Percentiles rank a stretch among this genome's conserved stretches.
phyloP scores from a whole-genome alignment of 2,113 vertebrate species.

The Epinephelus fuscoguttatus region DNA sequence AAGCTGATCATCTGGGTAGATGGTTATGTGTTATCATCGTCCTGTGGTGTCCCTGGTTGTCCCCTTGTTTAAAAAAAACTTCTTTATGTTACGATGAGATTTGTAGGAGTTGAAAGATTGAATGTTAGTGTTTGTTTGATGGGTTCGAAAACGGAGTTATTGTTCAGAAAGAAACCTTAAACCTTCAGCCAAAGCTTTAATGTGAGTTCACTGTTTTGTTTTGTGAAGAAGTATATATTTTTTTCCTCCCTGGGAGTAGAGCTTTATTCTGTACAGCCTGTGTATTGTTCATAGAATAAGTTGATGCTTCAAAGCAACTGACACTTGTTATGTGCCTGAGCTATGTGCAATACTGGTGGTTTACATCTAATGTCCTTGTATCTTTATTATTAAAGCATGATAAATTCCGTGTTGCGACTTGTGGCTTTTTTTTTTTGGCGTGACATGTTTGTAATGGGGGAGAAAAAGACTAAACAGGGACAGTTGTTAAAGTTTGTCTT shows the following conservation, averaged over 20 bases:
- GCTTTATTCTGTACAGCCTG: constrained; percentile 74
- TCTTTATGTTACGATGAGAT: constrained; percentile 44
- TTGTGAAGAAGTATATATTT: constrained; percentile 56
- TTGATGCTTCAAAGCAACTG: constrained; percentile 71
- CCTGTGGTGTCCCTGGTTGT: constrained; percentile 58
- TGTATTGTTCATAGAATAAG: constrained; percentile 74
- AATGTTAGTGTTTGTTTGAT: constrained; percentile 54
- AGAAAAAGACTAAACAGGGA: neutral
- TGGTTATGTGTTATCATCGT: constrained; percentile 76
- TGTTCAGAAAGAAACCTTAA: constrained; percentile 72
- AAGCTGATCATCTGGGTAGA: constrained; percentile 81
- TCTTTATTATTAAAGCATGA: constrained; percentile 88
- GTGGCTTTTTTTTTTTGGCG: neutral
- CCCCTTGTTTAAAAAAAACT: constrained; percentile 25
- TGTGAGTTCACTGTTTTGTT: constrained; percentile 70
- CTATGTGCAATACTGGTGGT: constrained; percentile 84
- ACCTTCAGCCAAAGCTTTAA: constrained; percentile 84
- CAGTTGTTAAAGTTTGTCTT: constrained; percentile 18
- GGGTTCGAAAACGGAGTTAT: constrained; percentile 51
- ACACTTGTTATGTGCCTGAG: constrained; percentile 85
- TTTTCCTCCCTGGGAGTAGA: constrained; percentile 59
- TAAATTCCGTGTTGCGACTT: constrained; percentile 43
- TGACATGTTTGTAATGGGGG: neutral
- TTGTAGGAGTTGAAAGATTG: constrained; percentile 41
- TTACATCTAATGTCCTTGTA: constrained; percentile 80